Base-by-base conservation (phyloP, 2,888 invertebrate genomes). In the Pristionchus maxplancki region DNA sequence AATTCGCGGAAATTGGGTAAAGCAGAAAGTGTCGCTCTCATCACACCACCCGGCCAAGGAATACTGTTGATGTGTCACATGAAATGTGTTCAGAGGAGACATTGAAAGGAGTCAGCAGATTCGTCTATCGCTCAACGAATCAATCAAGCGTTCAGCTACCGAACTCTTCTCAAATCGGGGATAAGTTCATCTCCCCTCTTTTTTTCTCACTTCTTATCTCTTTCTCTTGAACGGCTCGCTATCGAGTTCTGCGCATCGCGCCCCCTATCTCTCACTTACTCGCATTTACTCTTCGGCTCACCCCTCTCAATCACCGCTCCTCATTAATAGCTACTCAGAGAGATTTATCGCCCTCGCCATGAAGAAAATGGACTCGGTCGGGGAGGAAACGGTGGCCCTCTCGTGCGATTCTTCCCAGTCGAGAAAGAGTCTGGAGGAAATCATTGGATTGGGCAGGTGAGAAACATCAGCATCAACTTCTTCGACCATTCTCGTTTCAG, bases 261-360 rank as follows among this genome's bases (percentile, higher is more conserved):
- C 37, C 71, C 58, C 37, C 71, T 40, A 37, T 71, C 71, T 71
- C 34, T 71, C 71, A 71, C 71, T 71, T 71, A 71, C 71, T 37
- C 71, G 37, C 71, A 71, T 71, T 64, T 71, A 71, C 71, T 71
- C 71, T 71, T 34, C 71, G 20, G 20, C 71, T 71, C 37, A 6
- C 4, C 37, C 20, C 78, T 78, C 78, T 44, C 78, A 13, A 20
- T n/a, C 24, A 20, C 20, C 28, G 40, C 44, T 28, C 13, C 71
- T 74, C 71, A 44, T 48, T 44, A 48, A 78, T 78, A 24, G 37
- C 40, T 78, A 15, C n/a, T 1, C 44, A 9, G 15, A 44, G 15
- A 44, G 37, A 40, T 78, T 44, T n/a, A 44, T 40, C 6, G 24
- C 48, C n/a, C 2, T 11, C n/a, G 28, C 74, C 40, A 74, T n/a